Conservation (phyloP, 2,888 invertebrate species). For the Drosophila seclusa region DNA sequence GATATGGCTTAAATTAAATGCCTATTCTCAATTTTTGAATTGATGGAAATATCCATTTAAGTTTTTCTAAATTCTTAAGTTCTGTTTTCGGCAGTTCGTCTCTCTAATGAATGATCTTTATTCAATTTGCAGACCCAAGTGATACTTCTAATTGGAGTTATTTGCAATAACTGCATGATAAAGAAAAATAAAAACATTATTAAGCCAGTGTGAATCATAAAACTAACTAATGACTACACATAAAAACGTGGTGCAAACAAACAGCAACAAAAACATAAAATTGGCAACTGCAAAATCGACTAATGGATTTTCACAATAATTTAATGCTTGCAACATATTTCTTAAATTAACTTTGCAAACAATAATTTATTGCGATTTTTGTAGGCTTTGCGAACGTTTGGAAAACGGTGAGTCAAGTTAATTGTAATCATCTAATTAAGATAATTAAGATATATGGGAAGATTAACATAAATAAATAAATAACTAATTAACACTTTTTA, state of each 20-base stretch:
- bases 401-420: constrained; percentile 39
- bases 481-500: neutral
- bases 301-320: constrained; percentile 65
- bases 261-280: constrained; percentile 23
- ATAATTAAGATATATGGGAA: neutral
- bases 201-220: constrained; percentile 31
- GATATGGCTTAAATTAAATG: neutral
- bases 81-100: neutral
- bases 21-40: neutral
- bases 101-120: neutral
- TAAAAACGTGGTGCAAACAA: constrained; percentile 16
- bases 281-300: constrained; percentile 55
- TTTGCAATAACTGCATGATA: constrained; percentile 15
- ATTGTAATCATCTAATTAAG: neutral
- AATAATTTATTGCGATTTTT: constrained; percentile 37
- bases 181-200: constrained; percentile 11
- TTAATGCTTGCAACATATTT: constrained; percentile 62
- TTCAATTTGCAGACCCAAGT: neutral
- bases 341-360: constrained; percentile 40
- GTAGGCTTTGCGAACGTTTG: constrained; percentile 20
- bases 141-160: constrained; percentile 17
- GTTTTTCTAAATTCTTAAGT: neutral
- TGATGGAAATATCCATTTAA: neutral
- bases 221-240: constrained; percentile 17
- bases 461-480: neutral